Conservation (phyloP, 1,140 invertebrate genomes). For the Halesus radiatus region DNA sequence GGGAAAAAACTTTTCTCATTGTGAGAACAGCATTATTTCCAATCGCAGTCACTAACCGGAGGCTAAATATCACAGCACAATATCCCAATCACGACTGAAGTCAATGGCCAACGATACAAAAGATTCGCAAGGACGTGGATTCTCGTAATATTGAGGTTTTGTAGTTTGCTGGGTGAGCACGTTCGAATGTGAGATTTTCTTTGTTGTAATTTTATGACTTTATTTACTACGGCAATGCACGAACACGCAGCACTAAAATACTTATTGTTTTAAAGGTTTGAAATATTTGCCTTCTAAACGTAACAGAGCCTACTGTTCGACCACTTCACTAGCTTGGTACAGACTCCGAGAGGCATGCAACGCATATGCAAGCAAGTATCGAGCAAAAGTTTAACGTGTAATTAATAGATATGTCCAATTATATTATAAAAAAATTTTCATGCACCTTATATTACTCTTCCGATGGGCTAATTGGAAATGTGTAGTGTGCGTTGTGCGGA, state of each 20-base stretch:
- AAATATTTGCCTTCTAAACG: not conserved
- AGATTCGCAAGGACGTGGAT: not conserved
- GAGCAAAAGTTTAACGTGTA: no score
- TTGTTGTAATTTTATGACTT: conserved; percentile 42
- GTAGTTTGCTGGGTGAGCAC: not conserved
- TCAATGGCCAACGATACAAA: not conserved
- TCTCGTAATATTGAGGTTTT: not conserved
- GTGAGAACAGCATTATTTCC: conserved; percentile 16
- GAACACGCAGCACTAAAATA: not conserved
- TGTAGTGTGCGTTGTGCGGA: no score
- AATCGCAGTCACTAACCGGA: conserved; percentile 29
- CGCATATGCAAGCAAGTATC: no score
- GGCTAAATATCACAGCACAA: not conserved
- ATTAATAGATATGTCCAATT: no score
- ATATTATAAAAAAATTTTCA: no score
- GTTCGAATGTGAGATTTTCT: conserved; percentile 35
- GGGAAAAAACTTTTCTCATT: conserved; percentile 38
- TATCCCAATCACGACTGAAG: not conserved
- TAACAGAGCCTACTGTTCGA: no score
- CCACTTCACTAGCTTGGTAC: no score
- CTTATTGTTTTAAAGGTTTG: not conserved
- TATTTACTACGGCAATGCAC: conserved; percentile 28
- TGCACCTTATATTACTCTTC: no score
- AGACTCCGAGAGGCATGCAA: no score
- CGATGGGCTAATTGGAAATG: no score